Evolutionary conservation across 2,888 invertebrate species (phyloP).

Genomic region (Prenolepis imparis): DNA sequence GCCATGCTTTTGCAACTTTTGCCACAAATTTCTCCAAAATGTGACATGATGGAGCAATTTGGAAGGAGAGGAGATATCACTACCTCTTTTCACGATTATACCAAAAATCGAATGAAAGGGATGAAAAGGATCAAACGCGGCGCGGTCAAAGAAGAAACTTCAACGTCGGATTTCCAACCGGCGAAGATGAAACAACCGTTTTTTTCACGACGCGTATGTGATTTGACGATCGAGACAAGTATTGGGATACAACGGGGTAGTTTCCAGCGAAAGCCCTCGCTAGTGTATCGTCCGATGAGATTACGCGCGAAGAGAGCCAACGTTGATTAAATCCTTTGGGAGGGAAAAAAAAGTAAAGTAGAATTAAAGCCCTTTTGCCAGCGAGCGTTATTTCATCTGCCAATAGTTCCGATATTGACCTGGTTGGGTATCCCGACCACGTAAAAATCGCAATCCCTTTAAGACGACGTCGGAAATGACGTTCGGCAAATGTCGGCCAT

Average conservation of each 20-base stretch:
- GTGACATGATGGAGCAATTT: neutral
- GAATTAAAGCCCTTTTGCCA: slow-evolving; percentile 67
- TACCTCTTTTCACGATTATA: neutral
- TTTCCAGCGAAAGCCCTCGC: slow-evolving; percentile 62
- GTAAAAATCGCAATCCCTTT: neutral
- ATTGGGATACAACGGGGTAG: slow-evolving; percentile 57
- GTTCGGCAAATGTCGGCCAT: slow-evolving; percentile 26
- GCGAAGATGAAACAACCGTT: slow-evolving; percentile 9
- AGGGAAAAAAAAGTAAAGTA: slow-evolving; percentile 62
- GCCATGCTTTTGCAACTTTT: neutral
- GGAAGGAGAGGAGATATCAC: neutral
- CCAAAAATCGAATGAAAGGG: slow-evolving; percentile 2
- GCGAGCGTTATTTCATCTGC: slow-evolving; percentile 61
- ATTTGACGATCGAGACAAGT: slow-evolving; percentile 5
- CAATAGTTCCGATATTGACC: neutral
- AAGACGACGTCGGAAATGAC: neutral
- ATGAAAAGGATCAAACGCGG: neutral
- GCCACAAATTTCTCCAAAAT: neutral
- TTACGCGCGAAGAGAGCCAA: slow-evolving; percentile 65
- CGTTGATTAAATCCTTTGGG: slow-evolving; percentile 72
- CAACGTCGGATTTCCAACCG: slow-evolving; percentile 1
- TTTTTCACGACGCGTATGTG: slow-evolving; percentile 2
- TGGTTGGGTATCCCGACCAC: neutral
- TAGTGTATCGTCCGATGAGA: slow-evolving; percentile 59
- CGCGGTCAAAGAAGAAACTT: neutral